Evolutionary conservation across 1,140 invertebrate genomes (phyloP).

Genomic region (Drosophila mayri): DNA sequence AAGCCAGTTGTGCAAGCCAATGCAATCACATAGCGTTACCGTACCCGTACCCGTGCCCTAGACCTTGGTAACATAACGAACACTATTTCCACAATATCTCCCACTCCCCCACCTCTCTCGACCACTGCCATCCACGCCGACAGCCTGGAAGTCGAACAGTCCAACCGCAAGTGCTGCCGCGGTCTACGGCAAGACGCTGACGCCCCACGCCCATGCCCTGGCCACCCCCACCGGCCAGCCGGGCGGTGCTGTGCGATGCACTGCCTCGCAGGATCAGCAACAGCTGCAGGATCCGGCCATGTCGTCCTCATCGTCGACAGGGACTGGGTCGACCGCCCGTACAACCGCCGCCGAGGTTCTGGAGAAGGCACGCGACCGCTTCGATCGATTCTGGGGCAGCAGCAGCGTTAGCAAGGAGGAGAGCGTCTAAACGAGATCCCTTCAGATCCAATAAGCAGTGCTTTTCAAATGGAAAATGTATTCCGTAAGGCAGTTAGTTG

Average conservation of each 20-base stretch:
- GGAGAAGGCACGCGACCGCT: constrained; percentile 92
- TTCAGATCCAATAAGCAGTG: constrained; percentile 21
- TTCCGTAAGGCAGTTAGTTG: constrained; percentile 39
- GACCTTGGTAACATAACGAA: constrained; percentile 78
- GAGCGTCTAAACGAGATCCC: constrained; percentile 64
- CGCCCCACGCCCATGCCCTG: constrained; percentile 37
- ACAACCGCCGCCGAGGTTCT: constrained; percentile 90
- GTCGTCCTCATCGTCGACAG: constrained; percentile 69
- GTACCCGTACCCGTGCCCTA: constrained; percentile 64
- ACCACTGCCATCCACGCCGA: constrained; percentile 49
- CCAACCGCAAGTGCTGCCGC: constrained; percentile 46
- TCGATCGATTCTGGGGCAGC: constrained; percentile 94
- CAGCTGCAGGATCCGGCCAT: constrained; percentile 85
- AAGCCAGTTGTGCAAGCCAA: constrained; percentile 52
- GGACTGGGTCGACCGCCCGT: constrained; percentile 85
- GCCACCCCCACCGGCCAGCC: constrained; percentile 41
- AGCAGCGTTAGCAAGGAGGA: constrained; percentile 78
- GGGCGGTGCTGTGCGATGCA: constrained; percentile 65
- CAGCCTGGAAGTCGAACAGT: constrained; percentile 78
- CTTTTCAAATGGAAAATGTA: constrained; percentile 62
- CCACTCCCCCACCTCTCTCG: constrained; percentile 64
- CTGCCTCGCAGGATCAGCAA: constrained; percentile 44
- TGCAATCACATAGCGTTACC: constrained; percentile 60
- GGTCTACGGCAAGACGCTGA: constrained; percentile 70
- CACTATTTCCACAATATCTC: constrained; percentile 83